These are phyloP conservation scores for Bradynema listronoti DNA, from an alignment of 1,140 invertebrate species.

Conservation along the genomic window DNA sequence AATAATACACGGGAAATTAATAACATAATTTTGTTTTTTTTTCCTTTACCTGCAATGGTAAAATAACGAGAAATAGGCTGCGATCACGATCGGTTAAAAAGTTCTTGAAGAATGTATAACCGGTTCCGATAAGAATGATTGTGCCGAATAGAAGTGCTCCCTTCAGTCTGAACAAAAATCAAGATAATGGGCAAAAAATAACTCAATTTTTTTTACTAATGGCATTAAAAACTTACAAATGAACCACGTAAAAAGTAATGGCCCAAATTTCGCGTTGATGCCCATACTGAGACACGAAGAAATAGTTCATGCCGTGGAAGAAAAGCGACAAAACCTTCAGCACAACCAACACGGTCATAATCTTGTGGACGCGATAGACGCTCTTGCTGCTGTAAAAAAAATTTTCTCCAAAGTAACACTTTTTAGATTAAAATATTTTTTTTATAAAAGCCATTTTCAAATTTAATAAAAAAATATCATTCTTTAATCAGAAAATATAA, in stretches of 20 bases:
- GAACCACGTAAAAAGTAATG: conserved; percentile 86
- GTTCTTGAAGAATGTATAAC: conserved; percentile 97
- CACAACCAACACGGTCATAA: conserved; percentile 86
- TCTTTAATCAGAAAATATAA: too few relatives aligned
- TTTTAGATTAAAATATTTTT: too few relatives aligned
- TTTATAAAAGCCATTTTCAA: too few relatives aligned
- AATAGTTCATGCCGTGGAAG: conserved; percentile 92
- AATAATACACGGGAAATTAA: conserved; percentile 17
- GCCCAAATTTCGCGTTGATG: conserved; percentile 93
- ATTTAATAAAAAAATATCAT: too few relatives aligned
- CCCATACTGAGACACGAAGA: conserved; percentile 87
- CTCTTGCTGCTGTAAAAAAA: conserved; percentile 65
- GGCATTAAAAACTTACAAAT: too few relatives aligned
- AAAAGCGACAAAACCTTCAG: conserved; percentile 83
- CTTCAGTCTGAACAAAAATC: conserved; percentile 72
- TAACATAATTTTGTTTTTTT: too few relatives aligned
- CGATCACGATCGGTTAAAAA: conserved; percentile 90
- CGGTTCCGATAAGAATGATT: conserved; percentile 89
- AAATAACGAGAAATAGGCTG: conserved; percentile 95
- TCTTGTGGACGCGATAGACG: conserved; percentile 90
- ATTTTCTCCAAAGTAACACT: too few relatives aligned
- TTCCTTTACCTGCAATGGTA: conserved; percentile 92
- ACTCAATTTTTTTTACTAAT: too few relatives aligned
- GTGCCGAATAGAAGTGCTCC: conserved; percentile 90
- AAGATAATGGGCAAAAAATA: too few relatives aligned